Evolutionary conservation across 1,140 invertebrate genomes (phyloP).

Genomic region (Lucilia cuprina): DNA sequence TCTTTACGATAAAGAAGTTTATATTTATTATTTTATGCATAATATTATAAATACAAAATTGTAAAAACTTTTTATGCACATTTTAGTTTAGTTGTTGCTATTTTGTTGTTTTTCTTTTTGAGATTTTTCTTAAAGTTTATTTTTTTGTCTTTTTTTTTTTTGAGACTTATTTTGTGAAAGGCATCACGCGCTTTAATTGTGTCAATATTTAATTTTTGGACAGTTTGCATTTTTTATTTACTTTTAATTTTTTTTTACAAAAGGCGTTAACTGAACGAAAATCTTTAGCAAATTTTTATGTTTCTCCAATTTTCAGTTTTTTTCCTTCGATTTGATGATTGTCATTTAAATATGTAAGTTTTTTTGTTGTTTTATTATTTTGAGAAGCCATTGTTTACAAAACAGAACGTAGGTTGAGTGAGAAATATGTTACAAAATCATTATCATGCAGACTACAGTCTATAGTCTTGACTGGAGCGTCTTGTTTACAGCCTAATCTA

Average conservation of each 20-base stretch:
- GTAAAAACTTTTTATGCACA: neutral
- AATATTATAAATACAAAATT: neutral
- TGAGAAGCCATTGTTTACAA: neutral
- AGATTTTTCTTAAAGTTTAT: slow-evolving; percentile 14
- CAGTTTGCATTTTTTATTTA: neutral
- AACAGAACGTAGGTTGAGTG: neutral
- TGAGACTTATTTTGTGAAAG: slow-evolving; percentile 25
- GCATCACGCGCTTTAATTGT: slow-evolving; percentile 40
- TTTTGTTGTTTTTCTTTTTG: too few species aligned
- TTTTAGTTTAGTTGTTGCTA: neutral
- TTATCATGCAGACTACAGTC: too few species aligned
- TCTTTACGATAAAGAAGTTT: neutral
- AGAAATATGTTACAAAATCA: neutral
- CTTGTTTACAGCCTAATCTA: too few species aligned
- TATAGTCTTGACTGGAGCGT: too few species aligned
- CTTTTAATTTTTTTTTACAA: neutral
- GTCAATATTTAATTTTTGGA: neutral
- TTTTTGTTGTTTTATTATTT: neutral
- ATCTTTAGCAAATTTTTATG: neutral
- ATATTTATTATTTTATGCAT: slow-evolving; percentile 12
- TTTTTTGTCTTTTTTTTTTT: neutral
- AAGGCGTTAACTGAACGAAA: neutral
- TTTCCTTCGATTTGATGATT: slow-evolving; percentile 42
- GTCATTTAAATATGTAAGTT: slow-evolving; percentile 14
- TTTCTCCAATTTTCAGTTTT: neutral